These are phyloP conservation scores for Rhinoptilus africanus DNA, from an alignment of 2,113 vertebrate genomes.

Conservation along the genomic window DNA sequence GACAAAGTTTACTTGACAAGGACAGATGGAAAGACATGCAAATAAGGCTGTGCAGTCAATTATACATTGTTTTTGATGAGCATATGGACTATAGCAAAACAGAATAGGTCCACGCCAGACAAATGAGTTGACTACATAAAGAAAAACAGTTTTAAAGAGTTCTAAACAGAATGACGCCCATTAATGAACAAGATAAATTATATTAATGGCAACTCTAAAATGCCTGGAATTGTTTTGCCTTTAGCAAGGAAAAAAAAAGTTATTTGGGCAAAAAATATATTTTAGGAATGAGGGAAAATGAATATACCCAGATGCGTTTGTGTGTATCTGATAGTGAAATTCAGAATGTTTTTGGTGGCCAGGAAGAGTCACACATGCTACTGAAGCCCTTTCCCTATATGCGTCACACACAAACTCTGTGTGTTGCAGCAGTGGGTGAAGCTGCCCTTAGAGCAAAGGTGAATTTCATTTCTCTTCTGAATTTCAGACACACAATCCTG, in stretches of 20 bases:
- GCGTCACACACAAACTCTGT: not conserved
- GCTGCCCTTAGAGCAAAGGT: not conserved
- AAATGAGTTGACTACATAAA: not conserved
- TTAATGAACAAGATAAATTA: not conserved
- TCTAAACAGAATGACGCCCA: not conserved
- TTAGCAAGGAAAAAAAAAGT: not conserved
- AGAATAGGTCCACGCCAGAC: not conserved
- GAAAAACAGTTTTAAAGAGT: not conserved
- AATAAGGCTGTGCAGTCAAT: not conserved
- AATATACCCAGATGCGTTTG: not conserved
- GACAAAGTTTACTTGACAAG: not conserved
- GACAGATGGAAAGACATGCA: slow-evolving; percentile 24
- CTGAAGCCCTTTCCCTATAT: not conserved
- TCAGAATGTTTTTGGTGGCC: not conserved
- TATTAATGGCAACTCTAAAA: not conserved
- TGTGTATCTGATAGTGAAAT: not conserved
- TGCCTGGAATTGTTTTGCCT: not conserved
- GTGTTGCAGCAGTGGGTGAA: not conserved
- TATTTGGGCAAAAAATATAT: not conserved
- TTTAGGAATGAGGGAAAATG: not conserved
- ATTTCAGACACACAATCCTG: not conserved
- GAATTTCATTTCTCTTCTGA: not conserved
- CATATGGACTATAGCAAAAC: not conserved
- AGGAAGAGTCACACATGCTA: not conserved
- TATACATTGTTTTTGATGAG: not conserved